Conservation (phyloP, 2,888 invertebrate genomes). For the Acanthopleura granulata region DNA sequence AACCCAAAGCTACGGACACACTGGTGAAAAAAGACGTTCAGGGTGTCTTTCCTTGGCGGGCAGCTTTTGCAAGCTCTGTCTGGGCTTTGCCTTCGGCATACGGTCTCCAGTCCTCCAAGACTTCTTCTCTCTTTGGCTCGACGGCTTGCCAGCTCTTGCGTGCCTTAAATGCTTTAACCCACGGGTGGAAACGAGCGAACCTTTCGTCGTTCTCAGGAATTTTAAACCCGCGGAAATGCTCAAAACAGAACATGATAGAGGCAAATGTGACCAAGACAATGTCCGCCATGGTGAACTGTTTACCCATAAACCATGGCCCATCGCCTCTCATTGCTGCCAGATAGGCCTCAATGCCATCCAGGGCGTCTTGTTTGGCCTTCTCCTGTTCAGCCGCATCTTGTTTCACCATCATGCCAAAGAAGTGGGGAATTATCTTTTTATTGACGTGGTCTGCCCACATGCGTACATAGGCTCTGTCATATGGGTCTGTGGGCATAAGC, state of each 20-base stretch:
- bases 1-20: no score
- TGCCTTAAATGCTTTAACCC: slow-evolving; percentile 33
- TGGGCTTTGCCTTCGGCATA: slow-evolving; percentile 21
- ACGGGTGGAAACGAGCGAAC: slow-evolving; percentile 31
- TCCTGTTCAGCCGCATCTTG: slow-evolving; percentile 36
- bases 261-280: slow-evolving; percentile 47
- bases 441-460: slow-evolving; percentile 43
- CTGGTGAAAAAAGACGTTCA: not conserved
- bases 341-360: slow-evolving; percentile 35
- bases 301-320: slow-evolving; percentile 45
- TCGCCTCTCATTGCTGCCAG: slow-evolving; percentile 32
- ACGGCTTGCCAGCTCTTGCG: slow-evolving; percentile 24
- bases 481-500: slow-evolving; percentile 45
- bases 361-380: slow-evolving; percentile 30
- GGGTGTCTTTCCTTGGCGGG: slow-evolving; percentile 3
- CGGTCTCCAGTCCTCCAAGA: slow-evolving; percentile 22
- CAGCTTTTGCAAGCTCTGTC: slow-evolving; percentile 21
- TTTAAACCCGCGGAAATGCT: slow-evolving; percentile 41
- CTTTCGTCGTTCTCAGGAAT: slow-evolving; percentile 34
- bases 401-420: slow-evolving; percentile 40
- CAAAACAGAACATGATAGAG: slow-evolving; percentile 33
- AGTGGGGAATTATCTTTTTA: slow-evolving; percentile 44
- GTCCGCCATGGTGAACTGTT: slow-evolving; percentile 45
- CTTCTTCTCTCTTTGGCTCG: slow-evolving; percentile 11
- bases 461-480: slow-evolving; percentile 40